phyloP scores from a whole-genome alignment of 1,140 invertebrate genomes.

The Papilio polytes region DNA sequence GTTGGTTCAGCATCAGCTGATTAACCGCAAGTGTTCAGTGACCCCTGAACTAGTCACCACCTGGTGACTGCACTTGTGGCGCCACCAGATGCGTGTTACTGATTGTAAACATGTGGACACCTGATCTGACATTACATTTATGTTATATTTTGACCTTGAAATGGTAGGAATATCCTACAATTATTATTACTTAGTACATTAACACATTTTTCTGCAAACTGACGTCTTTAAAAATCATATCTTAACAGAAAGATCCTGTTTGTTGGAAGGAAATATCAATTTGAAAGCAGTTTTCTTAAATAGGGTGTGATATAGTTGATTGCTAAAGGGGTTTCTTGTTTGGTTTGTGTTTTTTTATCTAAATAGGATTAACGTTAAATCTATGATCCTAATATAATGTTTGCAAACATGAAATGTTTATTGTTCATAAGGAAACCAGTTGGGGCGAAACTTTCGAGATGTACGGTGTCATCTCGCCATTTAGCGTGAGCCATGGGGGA shows the following conservation, averaged over 20 bases:
- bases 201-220: not conserved
- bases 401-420: conserved; percentile 7
- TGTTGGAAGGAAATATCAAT: too few relatives aligned
- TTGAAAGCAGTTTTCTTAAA: too few relatives aligned
- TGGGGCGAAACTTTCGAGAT: conserved; percentile 34
- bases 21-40: not conserved
- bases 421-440: conserved; percentile 20
- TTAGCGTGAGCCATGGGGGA: conserved; percentile 46
- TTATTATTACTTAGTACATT: not conserved
- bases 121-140: not conserved
- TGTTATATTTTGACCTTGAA: not conserved
- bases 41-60: not conserved
- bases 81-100: not conserved
- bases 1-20: not conserved
- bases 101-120: not conserved
- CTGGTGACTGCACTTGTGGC: not conserved
- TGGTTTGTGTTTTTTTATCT: not conserved
- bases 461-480: conserved; percentile 42
- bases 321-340: not conserved
- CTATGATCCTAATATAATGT: not conserved
- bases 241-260: not conserved
- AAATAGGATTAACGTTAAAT: not conserved
- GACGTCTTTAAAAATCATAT: not conserved
- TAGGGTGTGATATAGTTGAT: too few relatives aligned
- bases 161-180: not conserved